phyloP scores from a whole-genome alignment of 2,113 vertebrate species.

The Dipodomys merriami region DNA sequence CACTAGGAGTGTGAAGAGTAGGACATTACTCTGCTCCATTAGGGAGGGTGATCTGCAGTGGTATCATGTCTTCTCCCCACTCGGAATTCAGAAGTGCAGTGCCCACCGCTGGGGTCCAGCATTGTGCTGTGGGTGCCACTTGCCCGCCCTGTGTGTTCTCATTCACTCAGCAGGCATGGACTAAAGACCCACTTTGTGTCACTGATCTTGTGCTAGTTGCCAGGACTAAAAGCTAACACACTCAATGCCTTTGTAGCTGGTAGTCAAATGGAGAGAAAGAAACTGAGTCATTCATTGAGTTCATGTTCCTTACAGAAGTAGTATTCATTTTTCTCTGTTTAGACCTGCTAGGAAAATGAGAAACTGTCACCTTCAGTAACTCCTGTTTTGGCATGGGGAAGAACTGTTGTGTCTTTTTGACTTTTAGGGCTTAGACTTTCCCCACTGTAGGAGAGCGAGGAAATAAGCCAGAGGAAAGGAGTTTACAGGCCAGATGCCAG shows the following conservation, averaged over 20 bases:
- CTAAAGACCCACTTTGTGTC: background rate
- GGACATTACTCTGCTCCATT: no score
- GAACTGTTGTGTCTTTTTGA: background rate
- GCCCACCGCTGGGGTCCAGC: no score
- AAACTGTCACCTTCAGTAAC: background rate
- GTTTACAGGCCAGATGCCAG: background rate
- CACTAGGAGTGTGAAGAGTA: background rate
- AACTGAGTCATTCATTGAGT: background rate
- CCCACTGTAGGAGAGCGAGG: background rate
- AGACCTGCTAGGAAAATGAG: background rate
- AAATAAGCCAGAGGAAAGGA: background rate
- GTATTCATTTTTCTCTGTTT: conserved; percentile 7
- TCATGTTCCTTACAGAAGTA: background rate
- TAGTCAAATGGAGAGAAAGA: background rate
- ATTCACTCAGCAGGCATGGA: background rate
- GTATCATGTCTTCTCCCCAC: background rate
- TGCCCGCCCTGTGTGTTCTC: background rate
- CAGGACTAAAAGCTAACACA: background rate
- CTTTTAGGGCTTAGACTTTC: background rate
- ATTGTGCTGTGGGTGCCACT: background rate
- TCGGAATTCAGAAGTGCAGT: background rate
- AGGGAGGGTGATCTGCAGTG: background rate
- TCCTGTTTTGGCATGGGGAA: background rate
- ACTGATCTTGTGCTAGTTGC: background rate
- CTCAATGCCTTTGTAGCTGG: background rate